Evolutionary conservation across 2,888 invertebrate species (phyloP).

Genomic region (Pterobdella sp.): DNA sequence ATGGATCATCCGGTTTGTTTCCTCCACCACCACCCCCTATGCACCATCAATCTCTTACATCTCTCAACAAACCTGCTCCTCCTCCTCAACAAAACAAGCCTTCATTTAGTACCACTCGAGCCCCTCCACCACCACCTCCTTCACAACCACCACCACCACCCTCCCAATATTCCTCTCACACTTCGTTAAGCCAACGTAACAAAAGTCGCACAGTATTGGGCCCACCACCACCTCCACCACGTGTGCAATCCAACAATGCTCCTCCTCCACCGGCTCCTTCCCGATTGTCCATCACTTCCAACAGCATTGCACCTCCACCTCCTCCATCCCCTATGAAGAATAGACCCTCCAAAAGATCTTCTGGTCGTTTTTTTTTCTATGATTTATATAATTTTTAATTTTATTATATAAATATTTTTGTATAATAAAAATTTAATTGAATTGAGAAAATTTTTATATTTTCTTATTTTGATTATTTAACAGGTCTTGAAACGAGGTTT

Average conservation of each 20-base stretch:
- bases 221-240: slow-evolving; percentile 25
- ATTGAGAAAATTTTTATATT: neutral
- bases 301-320: neutral
- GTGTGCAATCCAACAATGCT: slow-evolving; percentile 13
- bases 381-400: neutral
- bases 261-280: slow-evolving; percentile 5
- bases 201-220: slow-evolving; percentile 1
- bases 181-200: neutral
- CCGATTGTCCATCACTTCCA: neutral
- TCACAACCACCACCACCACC: slow-evolving; percentile 4
- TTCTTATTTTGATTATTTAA: neutral
- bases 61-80: neutral
- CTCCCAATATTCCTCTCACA: neutral
- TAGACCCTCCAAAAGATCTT: neutral
- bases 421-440: neutral
- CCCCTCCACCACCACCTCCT: slow-evolving; percentile 16
- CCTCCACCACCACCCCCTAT: slow-evolving; percentile 1
- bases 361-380: neutral
- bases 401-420: neutral
- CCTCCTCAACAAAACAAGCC: neutral
- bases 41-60: neutral
- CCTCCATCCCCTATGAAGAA: slow-evolving; percentile 3
- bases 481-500: slow-evolving; percentile 17
- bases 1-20: slow-evolving; percentile 9
- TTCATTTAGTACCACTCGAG: neutral